phyloP scores from a whole-genome alignment of 2,888 invertebrate genomes.

The Drosophila acutilabella region DNA sequence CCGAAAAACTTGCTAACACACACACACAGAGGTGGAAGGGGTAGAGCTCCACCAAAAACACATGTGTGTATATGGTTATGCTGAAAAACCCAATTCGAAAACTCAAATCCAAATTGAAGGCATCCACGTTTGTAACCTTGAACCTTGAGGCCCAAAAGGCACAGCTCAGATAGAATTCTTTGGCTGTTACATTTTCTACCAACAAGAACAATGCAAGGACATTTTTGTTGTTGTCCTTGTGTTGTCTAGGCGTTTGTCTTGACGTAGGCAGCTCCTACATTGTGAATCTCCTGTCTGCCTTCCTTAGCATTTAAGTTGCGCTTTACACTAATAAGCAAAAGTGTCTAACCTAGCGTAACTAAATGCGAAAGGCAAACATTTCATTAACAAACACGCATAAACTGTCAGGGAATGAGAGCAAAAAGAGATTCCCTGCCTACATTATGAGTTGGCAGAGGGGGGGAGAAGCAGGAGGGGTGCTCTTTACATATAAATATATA shows the following conservation, averaged over 20 bases:
- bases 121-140: constrained; percentile 67
- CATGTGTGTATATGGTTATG: constrained; percentile 9
- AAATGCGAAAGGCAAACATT: constrained; percentile 81
- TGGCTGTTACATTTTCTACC: constrained; percentile 48
- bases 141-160: constrained; percentile 49
- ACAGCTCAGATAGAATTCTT: constrained; percentile 39
- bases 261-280: constrained; percentile 36
- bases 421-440: background rate
- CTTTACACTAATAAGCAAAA: constrained; percentile 81
- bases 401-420: constrained; percentile 1
- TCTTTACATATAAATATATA: constrained; percentile 14
- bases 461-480: background rate
- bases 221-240: constrained; percentile 40
- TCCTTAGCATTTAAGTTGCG: constrained; percentile 68
- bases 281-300: constrained; percentile 8
- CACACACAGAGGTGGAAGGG: background rate
- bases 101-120: constrained; percentile 27
- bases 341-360: constrained; percentile 80
- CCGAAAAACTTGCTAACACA: constrained; percentile 56
- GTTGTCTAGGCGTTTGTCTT: constrained; percentile 39
- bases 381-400: constrained; percentile 79
- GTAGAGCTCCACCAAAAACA: background rate
- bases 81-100: constrained; percentile 21
- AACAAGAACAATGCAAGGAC: constrained; percentile 56
- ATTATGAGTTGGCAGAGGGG: background rate